A percentile compares a stretch with the other conserved stretches of the same genome.
Evolutionary conservation across 2,888 invertebrate species (phyloP).

Genomic region (Hoplodrina ambigua): DNA sequence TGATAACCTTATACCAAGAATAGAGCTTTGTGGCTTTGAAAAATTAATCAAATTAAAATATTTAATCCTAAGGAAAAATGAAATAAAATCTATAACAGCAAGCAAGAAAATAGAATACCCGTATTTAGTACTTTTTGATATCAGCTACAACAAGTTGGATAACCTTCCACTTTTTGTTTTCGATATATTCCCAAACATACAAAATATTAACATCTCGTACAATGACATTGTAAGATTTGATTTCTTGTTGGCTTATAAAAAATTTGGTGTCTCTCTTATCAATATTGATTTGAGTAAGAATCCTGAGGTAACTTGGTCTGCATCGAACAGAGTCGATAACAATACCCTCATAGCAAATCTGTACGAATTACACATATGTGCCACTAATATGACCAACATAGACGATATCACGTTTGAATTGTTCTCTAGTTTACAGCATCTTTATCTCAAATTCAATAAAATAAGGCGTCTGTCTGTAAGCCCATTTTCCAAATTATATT

Average conservation of each 20-base stretch:
- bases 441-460: slow-evolving; percentile 94
- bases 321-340: slow-evolving; percentile 74
- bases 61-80: slow-evolving; percentile 83
- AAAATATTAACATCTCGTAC: slow-evolving; percentile 84
- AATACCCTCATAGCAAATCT: slow-evolving; percentile 82
- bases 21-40: slow-evolving; percentile 92
- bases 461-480: slow-evolving; percentile 95
- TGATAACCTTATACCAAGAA: slow-evolving; percentile 92
- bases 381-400: slow-evolving; percentile 83
- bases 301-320: slow-evolving; percentile 80
- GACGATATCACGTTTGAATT: slow-evolving; percentile 94
- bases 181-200: slow-evolving; percentile 85
- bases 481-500: slow-evolving; percentile 94
- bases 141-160: slow-evolving; percentile 84
- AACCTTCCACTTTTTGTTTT: slow-evolving; percentile 79
- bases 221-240: slow-evolving; percentile 84
- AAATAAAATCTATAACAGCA: slow-evolving; percentile 80
- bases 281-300: slow-evolving; percentile 87
- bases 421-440: slow-evolving; percentile 94
- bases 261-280: slow-evolving; percentile 76
- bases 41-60: slow-evolving; percentile 81
- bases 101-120: slow-evolving; percentile 80
- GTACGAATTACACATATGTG: slow-evolving; percentile 85
- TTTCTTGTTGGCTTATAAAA: slow-evolving; percentile 79
- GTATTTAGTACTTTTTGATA: slow-evolving; percentile 80